Evolutionary conservation across 2,888 invertebrate genomes (phyloP).

Genomic region (Drosophila birchii): DNA sequence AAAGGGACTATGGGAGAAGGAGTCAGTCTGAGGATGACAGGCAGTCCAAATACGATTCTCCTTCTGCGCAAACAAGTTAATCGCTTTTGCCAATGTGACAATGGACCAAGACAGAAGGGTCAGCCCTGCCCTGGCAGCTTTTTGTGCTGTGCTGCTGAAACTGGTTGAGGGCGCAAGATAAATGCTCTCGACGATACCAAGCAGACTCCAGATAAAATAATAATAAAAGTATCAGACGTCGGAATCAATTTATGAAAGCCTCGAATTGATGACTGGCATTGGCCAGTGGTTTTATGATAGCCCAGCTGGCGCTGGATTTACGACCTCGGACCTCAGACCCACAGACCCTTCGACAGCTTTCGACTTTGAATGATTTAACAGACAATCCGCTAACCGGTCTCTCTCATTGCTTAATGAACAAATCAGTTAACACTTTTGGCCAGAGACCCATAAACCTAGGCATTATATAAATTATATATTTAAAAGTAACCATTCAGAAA

Average conservation of each 20-base stretch:
- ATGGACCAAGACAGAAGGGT: constrained; percentile 10
- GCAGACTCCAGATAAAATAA: constrained; percentile 26
- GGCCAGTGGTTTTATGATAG: constrained; percentile 26
- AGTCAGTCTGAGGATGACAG: neutral
- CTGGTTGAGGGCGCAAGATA: constrained; percentile 20
- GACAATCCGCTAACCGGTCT: neutral
- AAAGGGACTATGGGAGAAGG: neutral
- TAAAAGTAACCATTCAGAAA: neutral
- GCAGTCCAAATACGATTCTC: constrained; percentile 1
- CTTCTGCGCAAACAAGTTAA: constrained; percentile 70
- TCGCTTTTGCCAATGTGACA: constrained; percentile 61
- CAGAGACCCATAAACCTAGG: no score
- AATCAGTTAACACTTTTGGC: constrained; percentile 3
- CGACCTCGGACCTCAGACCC: constrained; percentile 2
- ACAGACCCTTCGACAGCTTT: neutral
- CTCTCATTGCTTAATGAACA: neutral
- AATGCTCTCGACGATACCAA: constrained; percentile 7
- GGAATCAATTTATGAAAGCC: constrained; percentile 33
- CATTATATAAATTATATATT: neutral
- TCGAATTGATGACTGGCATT: constrained; percentile 10
- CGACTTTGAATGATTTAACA: constrained; percentile 1
- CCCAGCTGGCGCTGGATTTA: constrained; percentile 10
- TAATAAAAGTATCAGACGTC: constrained; percentile 9
- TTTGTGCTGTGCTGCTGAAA: constrained; percentile 1
- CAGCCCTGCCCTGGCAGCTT: neutral